Evolutionary conservation across 2,888 invertebrate genomes (phyloP), one percentile per base, ranked within the genome.

Genomic region (Cristatella mucedo): DNA sequence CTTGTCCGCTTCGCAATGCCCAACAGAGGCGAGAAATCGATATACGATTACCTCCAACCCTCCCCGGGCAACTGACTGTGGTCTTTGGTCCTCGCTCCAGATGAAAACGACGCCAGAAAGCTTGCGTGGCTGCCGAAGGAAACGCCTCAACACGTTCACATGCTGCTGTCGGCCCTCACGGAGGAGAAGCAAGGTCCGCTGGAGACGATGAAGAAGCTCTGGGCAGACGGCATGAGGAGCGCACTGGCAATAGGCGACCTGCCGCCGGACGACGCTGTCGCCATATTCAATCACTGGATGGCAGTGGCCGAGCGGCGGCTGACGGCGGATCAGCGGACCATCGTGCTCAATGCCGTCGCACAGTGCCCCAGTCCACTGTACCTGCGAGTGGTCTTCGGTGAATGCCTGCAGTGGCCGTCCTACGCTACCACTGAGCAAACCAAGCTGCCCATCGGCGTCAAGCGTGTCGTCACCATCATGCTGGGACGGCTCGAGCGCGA

Each of bases 121-220:
- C 70, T 80, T 26, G 70, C 76, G 45, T 85, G 85, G 85, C 69
- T 85, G 49, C 82, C 83, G 4, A 69, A 71, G 39, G 72, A 74
- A 36, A 68, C 84, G 47, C 81, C 82, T 3, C 72, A 74, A 41
- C 75, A 79, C 56, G 76, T 80, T 38, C 81, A 81, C 67, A 67
- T 85, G 53, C 75, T 85, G 16, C 47, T 62, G 1, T 57, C 60
- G 20, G 57, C 56, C 4, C 41, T 52, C 7, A 46, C 56, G 4
- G 55, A 56, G 24, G 56, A 59, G 16, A 50, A 48, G 33, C 49
- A 44, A 21, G 52, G 50, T 7, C 52, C 52, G 26, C 47, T 55
- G 31, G 49, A 46, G n/a, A 42, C 48, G 13, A 38, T 53, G 21
- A 45, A 46, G 29, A 49, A 52, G 24, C 38, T 52, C 7, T 48